Evolutionary conservation across 2,888 invertebrate genomes (phyloP), one percentile per base, ranked within the genome.

Genomic region (Conomelus anceps): DNA sequence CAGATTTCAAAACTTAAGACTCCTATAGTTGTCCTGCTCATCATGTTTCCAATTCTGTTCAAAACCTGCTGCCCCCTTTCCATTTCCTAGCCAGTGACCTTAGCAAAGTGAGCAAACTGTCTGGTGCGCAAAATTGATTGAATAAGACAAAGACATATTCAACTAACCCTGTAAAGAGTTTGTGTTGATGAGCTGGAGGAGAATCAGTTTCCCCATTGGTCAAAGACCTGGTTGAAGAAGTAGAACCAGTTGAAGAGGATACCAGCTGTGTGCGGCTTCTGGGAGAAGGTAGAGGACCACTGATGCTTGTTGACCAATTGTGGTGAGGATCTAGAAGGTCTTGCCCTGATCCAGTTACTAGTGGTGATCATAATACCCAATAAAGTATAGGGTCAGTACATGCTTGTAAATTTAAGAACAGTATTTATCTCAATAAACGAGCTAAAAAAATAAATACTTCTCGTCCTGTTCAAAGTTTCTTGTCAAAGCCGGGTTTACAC

Each of bases 261-360:
- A 92, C 91, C 89, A 92, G 90, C 88, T 91, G 92, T 87, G 90
- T 91, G 90, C 89, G 91, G 89, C 89, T 91, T 90, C 88, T 91
- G 90, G 86, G 91, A 89, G 29, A 87, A 89, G 86, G 91, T 88
- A 17, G 90, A 90, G 23, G 91, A 90, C 91, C 91, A 89, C 90
- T 90, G 88, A 84, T 90, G 93, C 94, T 0, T 93, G 94, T 29
- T n/a, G 63, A 9, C 94, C 94, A 24, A 94, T 93, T 93, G 93
- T 90, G 90, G 93, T 90, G 90, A 22, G 91, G 91, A 92, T 96
- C 96, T 92, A 96, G 93, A 11, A 96, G 93, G 0, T 96, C 96
- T 93, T 96, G 96, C 3, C 95, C 95, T 93, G 96, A 88, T 20
- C 89, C 89, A 34, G 89, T 95, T 89, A 96, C 96, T 96, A 92